A percentile compares a stretch with the other conserved stretches of the same genome.
Evolutionary conservation across 2,113 vertebrate species (phyloP).

Genomic region (Melanocharis versteri): DNA sequence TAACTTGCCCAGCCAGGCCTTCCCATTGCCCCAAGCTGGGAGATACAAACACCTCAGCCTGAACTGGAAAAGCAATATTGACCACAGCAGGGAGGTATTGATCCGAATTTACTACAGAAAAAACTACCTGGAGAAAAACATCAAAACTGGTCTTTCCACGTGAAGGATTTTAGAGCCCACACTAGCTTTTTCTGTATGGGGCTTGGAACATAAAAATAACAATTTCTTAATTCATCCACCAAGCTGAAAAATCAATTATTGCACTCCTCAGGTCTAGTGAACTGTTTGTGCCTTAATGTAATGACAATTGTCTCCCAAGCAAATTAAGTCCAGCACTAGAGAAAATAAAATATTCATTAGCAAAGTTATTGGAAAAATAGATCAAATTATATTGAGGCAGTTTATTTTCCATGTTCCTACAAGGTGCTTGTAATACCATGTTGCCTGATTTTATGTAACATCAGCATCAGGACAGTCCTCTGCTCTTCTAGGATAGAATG

Average conservation of each 20-base stretch:
- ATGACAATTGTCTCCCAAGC: conserved; percentile 32
- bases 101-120: neutral
- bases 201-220: conserved; percentile 4
- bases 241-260: conserved; percentile 42
- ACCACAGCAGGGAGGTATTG: neutral
- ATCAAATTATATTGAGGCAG: conserved; percentile 60
- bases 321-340: conserved; percentile 50
- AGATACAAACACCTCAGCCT: neutral
- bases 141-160: neutral
- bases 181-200: neutral
- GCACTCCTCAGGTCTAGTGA: conserved; percentile 7
- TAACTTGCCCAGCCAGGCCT: neutral
- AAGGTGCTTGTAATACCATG: neutral
- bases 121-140: neutral
- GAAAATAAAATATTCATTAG: conserved; percentile 71
- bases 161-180: neutral
- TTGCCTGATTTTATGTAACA: neutral
- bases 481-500: neutral
- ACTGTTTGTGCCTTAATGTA: conserved; percentile 46
- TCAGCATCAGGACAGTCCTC: neutral
- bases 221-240: conserved; percentile 11
- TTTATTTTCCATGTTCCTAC: conserved; percentile 21
- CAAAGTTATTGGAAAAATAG: conserved; percentile 62
- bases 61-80: neutral
- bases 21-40: neutral